Evolutionary conservation across 2,797 vertebrate genomes (phyloP), one percentile per base, ranked within the genome.

Genomic region (Danio choprae): DNA sequence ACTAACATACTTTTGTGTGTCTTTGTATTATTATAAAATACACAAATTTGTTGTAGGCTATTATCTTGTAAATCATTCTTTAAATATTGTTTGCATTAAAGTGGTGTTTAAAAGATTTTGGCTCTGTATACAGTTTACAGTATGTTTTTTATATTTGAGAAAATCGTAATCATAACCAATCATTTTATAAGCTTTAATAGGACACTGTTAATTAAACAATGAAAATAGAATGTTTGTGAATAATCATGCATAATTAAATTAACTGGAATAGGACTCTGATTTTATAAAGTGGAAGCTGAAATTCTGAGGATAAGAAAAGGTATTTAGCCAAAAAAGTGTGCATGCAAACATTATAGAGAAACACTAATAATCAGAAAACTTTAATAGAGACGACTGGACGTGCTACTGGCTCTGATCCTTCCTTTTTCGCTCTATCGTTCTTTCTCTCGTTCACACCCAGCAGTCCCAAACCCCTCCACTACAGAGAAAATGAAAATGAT

Each of bases 401-500:
- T 43, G 46, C 1, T 38, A 48, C 43, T 62, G 46, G 55, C 44
- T 38, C 51, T 18, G 63, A 56, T 68, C 43, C 51, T 69, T 67
- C 36, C 7, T 62, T 64, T 29, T 68, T 20, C 5, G 0, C 43
- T 59, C 72, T 38, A 79, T 41, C 6, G 10, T 56, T 36, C 59
- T 43, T 76, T 87, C 82, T 84, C 84, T 88, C 84, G 83, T 90
- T 87, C 44, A 36, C 44, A 70, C 53, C 48, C 71, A 74, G 63
- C 71, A 74, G 86, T 87, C 64, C 62, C 79, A 51, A 55, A 36
- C 62, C 76, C 73, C 84, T 69, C 81, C 70, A 18, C 81, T 50
- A 56, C 29, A 71, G 48, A 59, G 71, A 77, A 92, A 90, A 92
- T 90, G 89, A 90, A 91, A 89, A 91, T 91, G 90, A 93, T 92